These are phyloP conservation scores for Brachycybe producta DNA, from an alignment of 2,888 invertebrate genomes.

Conservation along the genomic window DNA sequence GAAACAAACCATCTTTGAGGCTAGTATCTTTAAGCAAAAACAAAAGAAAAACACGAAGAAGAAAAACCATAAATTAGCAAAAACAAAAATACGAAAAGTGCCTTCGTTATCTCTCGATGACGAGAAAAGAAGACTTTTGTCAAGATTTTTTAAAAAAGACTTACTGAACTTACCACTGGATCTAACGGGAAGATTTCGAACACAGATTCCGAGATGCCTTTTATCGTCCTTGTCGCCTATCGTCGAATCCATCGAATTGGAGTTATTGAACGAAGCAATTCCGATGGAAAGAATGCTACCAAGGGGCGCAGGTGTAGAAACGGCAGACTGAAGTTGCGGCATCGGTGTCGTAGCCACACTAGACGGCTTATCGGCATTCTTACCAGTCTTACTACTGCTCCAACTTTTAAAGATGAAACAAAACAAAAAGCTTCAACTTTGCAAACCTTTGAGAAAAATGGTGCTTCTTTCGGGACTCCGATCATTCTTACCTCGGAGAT, in stretches of 20 bases:
- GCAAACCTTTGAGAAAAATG: neutral
- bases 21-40: conserved; percentile 81
- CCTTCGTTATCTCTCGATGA: neutral
- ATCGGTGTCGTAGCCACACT: conserved; percentile 21
- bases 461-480: neutral
- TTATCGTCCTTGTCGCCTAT: conserved; percentile 49
- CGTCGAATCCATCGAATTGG: conserved; percentile 14
- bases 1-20: conserved; percentile 91
- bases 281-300: conserved; percentile 21
- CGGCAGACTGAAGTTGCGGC: conserved; percentile 28
- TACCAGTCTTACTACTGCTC: conserved; percentile 23
- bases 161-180: conserved; percentile 46
- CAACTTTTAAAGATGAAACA: conserved; percentile 21
- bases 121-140: neutral
- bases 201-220: conserved; percentile 76
- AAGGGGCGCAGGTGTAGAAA: conserved; percentile 19
- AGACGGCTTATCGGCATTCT: conserved; percentile 22
- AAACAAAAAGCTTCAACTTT: neutral
- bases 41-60: too few species aligned
- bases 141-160: too few species aligned
- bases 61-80: neutral
- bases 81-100: neutral
- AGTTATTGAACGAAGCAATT: conserved; percentile 20
- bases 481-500: conserved; percentile 22
- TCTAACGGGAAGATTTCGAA: conserved; percentile 74